Evolutionary conservation across 2,113 vertebrate species (phyloP).

Genomic region (Pituophis catenifer): DNA sequence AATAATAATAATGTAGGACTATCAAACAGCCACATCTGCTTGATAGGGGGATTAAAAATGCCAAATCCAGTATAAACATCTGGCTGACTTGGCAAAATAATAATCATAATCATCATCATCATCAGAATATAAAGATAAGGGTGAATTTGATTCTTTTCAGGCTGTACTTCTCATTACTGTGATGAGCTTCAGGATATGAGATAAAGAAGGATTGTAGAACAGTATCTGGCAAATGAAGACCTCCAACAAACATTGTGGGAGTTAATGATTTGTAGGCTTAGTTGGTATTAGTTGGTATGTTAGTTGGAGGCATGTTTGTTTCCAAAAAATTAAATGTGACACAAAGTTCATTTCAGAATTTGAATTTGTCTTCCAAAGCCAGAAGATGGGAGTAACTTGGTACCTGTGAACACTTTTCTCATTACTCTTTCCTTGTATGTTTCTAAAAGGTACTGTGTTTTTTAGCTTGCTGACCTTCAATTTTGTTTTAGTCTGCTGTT

Average conservation of each 20-base stretch:
- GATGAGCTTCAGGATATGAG: neutral
- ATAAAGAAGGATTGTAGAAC: neutral
- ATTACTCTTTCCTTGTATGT: neutral
- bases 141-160: neutral
- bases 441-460: neutral
- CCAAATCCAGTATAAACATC: neutral
- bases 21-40: neutral
- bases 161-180: neutral
- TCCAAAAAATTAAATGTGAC: slow-evolving; percentile 14
- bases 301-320: neutral
- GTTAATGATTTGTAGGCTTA: slow-evolving; percentile 13
- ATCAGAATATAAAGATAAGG: neutral
- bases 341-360: slow-evolving; percentile 9
- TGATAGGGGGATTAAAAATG: neutral
- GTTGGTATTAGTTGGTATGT: neutral
- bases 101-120: neutral
- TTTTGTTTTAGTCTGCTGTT: neutral
- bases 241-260: slow-evolving; percentile 1
- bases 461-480: neutral
- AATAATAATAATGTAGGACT: neutral
- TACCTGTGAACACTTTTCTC: neutral
- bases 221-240: neutral
- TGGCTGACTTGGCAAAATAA: neutral
- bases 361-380: neutral
- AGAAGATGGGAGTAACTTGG: neutral